phyloP scores from a whole-genome alignment of 2,113 vertebrate species.

The Labrus mixtus region DNA sequence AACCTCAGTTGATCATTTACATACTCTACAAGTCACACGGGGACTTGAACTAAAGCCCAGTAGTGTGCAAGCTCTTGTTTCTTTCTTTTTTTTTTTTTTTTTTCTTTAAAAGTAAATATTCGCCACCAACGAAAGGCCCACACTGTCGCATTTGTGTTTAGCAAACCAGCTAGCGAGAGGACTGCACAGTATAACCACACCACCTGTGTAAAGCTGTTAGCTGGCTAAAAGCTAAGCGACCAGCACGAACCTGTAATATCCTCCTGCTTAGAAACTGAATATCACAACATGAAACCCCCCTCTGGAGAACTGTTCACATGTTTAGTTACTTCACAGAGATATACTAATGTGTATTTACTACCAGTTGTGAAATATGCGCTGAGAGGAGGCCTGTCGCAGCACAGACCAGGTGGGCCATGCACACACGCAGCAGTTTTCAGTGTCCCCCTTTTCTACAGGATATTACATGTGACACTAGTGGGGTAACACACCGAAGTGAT shows the following conservation, averaged over 20 bases:
- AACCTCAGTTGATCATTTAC: constrained; percentile 1
- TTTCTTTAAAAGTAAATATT: neutral
- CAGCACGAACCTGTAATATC: neutral
- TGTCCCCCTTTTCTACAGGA: constrained; percentile 43
- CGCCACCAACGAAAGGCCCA: constrained; percentile 41
- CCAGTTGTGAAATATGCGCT: constrained; percentile 38
- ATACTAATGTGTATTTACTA: neutral
- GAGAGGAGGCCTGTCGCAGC: constrained; percentile 72
- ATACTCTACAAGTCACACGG: neutral
- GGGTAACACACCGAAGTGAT: neutral
- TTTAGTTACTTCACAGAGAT: too few species aligned
- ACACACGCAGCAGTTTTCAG: constrained; percentile 76
- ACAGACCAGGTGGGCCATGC: constrained; percentile 79
- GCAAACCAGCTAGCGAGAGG: constrained; percentile 60
- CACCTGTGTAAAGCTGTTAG: constrained; percentile 66
- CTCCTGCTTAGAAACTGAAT: neutral
- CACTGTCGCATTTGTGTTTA: constrained; percentile 51
- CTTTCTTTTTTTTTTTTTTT: neutral
- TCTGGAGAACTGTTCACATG: neutral
- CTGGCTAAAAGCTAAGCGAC: constrained; percentile 46
- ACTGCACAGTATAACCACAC: constrained; percentile 56
- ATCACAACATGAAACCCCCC: neutral
- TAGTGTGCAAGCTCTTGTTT: neutral
- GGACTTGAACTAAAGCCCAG: too few species aligned
- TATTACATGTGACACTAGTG: constrained; percentile 44